Conservation (phyloP, 2,888 invertebrate species). For the Andrena praecox region DNA sequence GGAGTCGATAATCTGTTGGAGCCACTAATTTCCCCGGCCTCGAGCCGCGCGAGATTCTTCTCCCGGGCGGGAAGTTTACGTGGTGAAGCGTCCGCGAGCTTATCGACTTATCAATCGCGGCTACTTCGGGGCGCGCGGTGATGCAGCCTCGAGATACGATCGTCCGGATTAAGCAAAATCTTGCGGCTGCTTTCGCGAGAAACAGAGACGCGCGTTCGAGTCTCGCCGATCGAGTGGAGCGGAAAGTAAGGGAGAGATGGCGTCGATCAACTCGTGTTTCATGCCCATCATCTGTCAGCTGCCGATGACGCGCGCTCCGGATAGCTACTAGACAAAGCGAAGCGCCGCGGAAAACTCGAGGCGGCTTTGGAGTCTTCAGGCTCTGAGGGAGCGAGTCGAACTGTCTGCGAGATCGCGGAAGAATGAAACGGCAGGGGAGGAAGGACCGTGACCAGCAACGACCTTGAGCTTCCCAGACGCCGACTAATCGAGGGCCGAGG, state of each 20-base stretch:
- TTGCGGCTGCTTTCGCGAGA: too few relatives aligned
- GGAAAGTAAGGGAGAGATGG: too few relatives aligned
- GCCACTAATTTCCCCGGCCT: constrained; percentile 10
- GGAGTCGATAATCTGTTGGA: constrained; percentile 1
- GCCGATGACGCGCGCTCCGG: too few relatives aligned
- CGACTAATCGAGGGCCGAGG: not conserved
- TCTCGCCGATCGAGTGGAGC: too few relatives aligned
- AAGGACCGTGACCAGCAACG: not conserved
- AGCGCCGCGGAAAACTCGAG: too few relatives aligned
- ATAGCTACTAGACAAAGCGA: too few relatives aligned
- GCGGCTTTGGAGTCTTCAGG: too few relatives aligned
- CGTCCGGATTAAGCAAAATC: not conserved
- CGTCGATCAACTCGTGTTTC: too few relatives aligned
- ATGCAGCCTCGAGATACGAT: not conserved
- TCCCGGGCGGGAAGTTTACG: not conserved
- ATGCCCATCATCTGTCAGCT: too few relatives aligned
- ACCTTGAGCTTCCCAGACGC: constrained; percentile 16
- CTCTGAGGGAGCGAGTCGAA: too few relatives aligned
- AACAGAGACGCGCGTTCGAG: too few relatives aligned
- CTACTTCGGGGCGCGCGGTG: not conserved
- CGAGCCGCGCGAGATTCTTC: not conserved
- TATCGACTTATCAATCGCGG: constrained; percentile 8
- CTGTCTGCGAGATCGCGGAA: not conserved
- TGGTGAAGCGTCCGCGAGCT: not conserved
- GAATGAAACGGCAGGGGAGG: not conserved